Base-by-base conservation (phyloP, 1,140 invertebrate species). In the Ceratina australensis region DNA sequence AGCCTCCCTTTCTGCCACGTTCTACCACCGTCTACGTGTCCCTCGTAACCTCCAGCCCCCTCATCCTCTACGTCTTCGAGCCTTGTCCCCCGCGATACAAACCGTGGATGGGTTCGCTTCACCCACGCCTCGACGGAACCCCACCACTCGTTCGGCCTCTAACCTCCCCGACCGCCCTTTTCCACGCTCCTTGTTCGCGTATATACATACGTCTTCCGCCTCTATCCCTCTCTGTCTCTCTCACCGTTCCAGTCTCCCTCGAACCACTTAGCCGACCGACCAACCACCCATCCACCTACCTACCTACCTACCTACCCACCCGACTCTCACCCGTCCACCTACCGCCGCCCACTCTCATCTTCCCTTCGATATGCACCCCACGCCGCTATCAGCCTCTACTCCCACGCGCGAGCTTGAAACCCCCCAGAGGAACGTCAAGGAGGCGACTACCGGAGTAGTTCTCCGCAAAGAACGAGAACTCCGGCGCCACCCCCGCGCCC, bases 401-500 rank as follows among this genome's bases (percentile, higher is more conserved):
- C 72, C 79, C 77, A 78, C 81, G 61, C 74, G 73, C 73, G 59
- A 80, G 65, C 54, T 83, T 60, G 81, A 87, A 87, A 80, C 76
- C 82, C 86, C 79, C 85, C 65, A 74, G 77, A 86, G 85, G 72
- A 83, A 87, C 81, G 85, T 86, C 85, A 81, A 82, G 73, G 84
- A 86, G 83, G 67, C 81, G 81, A 86, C 80, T 86, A 77, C 83
- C 72, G 78, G 67, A 56, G 78, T 73, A 84, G 82, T 83, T 80
- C 84, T 78, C 69, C 75, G 66, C 75, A 83, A 78, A 85, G 78
- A 86, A 83, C 74, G 64, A 66, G 73, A 67, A 81, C 49, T 82
- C 22, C 50, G 54, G 63, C 26, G 24, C 52, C 63, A 47, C 24
- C 28, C 56, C 22, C n/a, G 12, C n/a, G n/a, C n/a, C 24, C 49